A percentile compares a stretch with the other conserved stretches of the same genome.
Evolutionary conservation across 2,113 vertebrate genomes (phyloP).

Genomic region (Corapipo altera): DNA sequence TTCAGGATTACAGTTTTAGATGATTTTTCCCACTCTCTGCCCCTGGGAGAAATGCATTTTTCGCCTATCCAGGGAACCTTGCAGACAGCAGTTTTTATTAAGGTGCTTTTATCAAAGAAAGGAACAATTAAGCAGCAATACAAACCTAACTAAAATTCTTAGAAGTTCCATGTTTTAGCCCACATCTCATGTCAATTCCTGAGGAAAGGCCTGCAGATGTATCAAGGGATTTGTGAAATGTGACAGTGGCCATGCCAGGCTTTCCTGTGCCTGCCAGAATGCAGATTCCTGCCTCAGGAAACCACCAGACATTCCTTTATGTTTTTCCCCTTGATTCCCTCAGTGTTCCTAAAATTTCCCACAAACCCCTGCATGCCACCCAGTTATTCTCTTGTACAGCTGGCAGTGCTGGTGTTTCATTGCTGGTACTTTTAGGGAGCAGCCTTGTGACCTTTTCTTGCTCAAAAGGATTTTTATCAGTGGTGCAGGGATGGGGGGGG

Average conservation of each 20-base stretch:
- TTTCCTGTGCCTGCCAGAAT: rapidly evolving
- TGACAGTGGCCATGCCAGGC: not conserved
- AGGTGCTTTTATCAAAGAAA: not conserved
- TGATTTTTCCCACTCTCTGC: not conserved
- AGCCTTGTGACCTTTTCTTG: not conserved
- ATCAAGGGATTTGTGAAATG: not conserved
- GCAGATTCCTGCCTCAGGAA: not conserved
- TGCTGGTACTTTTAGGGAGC: not conserved
- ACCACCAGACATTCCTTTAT: not conserved
- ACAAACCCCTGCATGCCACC: rapidly evolving
- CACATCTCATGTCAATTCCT: not conserved
- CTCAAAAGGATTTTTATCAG: not conserved
- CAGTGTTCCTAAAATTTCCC: not conserved
- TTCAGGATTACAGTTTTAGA: not conserved
- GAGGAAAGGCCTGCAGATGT: not conserved
- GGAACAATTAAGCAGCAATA: not conserved
- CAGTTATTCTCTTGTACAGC: not conserved
- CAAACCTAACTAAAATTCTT: not conserved
- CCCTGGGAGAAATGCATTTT: not conserved
- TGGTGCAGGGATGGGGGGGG: not conserved
- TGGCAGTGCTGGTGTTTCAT: not conserved
- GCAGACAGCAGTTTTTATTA: not conserved
- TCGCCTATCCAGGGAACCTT: not conserved
- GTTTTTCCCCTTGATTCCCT: not conserved
- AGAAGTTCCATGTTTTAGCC: not conserved